Base-by-base conservation (phyloP, 2,888 invertebrate species). In the Stenotaenia linearis region DNA sequence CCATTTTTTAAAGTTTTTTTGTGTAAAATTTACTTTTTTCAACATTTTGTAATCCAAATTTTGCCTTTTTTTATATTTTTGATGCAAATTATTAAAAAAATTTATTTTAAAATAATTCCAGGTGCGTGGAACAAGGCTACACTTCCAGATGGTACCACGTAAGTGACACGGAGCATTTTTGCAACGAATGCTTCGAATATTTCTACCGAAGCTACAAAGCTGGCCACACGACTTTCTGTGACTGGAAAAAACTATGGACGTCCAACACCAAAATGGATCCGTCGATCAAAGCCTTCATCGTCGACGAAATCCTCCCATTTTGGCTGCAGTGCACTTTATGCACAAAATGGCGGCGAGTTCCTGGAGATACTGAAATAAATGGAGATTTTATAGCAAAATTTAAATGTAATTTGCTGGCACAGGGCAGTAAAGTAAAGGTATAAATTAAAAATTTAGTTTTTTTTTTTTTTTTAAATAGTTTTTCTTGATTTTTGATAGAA, bases 131-230 rank as follows among this genome's bases (percentile, higher is more conserved):
- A 40, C 40, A 40, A 40, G 85, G 85, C 0, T 85, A 85, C 81
- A 87, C 87, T 0, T 85, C 83, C 1, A 82, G 86, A 15, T 87
- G 87, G 87, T 85, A 86, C 81, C 87, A 87, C 80, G 80, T 87
- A 18, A 85, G 86, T 3, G 81, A 82, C 7, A 86, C 85, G 12
- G 87, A 87, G 83, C 87, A 87, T 82, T 87, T 84, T 83, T 87
- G 87, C 82, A 86, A 86, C 81, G 85, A 86, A 77, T 87, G 87
- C 81, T 86, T 86, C 83, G 87, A 87, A 45, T 82, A 84, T 81
- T 86, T 83, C 83, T 87, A 86, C 81, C 83, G 86, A 82, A 84
- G 84, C 80, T 82, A 78, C 76, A 80, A 81, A 30, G 69, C 35
- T 37, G 81, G 81, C 15, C 69, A 79, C 75, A 82, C 82, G 12